Base-by-base conservation (phyloP, 2,113 vertebrate species). In the Noctilio leporinus region DNA sequence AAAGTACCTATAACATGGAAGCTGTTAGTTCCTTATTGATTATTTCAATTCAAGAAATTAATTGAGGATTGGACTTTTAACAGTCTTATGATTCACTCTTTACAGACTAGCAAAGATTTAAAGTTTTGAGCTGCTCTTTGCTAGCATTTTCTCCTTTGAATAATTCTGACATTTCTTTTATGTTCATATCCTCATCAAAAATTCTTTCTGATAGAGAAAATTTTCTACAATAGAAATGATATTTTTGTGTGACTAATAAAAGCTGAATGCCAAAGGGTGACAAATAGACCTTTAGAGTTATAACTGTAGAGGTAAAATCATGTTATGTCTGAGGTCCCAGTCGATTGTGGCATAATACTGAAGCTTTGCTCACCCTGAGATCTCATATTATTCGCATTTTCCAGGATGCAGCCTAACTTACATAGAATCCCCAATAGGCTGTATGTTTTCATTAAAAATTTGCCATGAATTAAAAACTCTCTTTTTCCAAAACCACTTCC, bases 91-190 rank as follows among this genome's bases (percentile, higher is more conserved):
- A 92, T 75, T 95, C 55, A 64, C 35, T 43, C 33, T 88, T 85
- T 76, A 76, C 24, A 94, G 40, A 80, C 43, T 57, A 95, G 26
- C 38, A 84, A 96, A 82, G n/a, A 67, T 78, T 55, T 84, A 95
- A 90, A 59, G 43, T n/a, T 92, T 70, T 67, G 62, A 92, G 33
- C 30, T 88, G 2, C 6, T 85, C 59, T 95, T 89, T 87, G 76
- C 59, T 65, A 88, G 35, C 64, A 30, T 86, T 95, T 93, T 86
- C 30, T 57, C 7, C 24, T 85, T 94, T 72, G 40, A 72, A 92
- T 89, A 95, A 81, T 95, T 85, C 30, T 89, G 55, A 72, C 62
- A 75, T 86, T 94, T 83, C 5, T 86, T 93, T 96, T 94, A 78
- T 95, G 30, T 76, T 93, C 49, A 81, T 51, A 95, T 86, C 16